A percentile compares a stretch with the other conserved stretches of the same genome.
Evolutionary conservation across 1,140 invertebrate genomes (phyloP).

Genomic region (Acromyrmex echinatior): DNA sequence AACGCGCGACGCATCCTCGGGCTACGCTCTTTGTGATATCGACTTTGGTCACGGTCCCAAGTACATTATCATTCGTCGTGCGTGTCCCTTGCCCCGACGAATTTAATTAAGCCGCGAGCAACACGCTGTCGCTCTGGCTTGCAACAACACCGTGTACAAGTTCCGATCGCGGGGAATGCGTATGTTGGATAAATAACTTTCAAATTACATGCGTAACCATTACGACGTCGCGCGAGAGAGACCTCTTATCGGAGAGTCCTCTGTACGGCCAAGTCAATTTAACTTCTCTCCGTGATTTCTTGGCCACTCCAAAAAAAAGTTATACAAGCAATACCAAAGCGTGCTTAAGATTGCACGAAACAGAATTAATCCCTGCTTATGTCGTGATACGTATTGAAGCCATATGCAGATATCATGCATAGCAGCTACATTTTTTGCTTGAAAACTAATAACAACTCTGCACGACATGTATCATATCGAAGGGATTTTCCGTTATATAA

Average conservation of each 20-base stretch:
- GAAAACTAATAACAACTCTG: not conserved
- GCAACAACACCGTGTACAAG: constrained; percentile 2
- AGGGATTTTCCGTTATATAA: not conserved
- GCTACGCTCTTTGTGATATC: constrained; percentile 68
- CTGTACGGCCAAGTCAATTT: constrained; percentile 39
- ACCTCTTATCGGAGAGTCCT: constrained; percentile 29
- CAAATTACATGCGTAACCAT: constrained; percentile 47
- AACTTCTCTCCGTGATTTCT: constrained; percentile 33
- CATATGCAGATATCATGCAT: not conserved
- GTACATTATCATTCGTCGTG: constrained; percentile 67
- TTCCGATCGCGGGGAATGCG: constrained; percentile 36
- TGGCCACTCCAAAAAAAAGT: constrained; percentile 25
- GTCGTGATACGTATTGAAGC: not conserved
- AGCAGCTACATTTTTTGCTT: not conserved
- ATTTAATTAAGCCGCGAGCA: constrained; percentile 73
- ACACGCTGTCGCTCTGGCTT: constrained; percentile 3
- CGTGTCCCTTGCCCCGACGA: constrained; percentile 43
- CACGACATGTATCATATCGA: not conserved
- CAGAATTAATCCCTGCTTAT: not conserved
- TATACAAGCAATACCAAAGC: not conserved
- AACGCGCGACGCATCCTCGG: constrained; percentile 67
- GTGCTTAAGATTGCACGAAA: not conserved
- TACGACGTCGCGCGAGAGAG: constrained; percentile 11
- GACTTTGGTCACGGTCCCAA: constrained; percentile 62
- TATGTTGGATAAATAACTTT: constrained; percentile 51